phyloP scores from a whole-genome alignment of 2,113 vertebrate species.

The Polypterus senegalus region DNA sequence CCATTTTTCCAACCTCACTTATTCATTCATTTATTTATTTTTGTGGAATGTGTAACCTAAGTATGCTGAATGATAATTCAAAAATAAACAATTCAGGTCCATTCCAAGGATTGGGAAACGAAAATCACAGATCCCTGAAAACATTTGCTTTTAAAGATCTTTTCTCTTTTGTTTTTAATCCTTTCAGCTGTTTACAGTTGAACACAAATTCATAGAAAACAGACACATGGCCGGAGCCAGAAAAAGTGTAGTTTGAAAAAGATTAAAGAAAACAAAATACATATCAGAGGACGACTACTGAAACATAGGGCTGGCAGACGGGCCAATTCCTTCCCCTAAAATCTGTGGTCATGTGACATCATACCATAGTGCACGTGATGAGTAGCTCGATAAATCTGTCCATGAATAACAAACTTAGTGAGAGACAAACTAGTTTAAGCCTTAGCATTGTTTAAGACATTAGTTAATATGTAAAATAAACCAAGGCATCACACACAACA shows the following conservation, averaged over 20 bases:
- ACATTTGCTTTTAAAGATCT: not conserved
- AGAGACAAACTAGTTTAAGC: too few relatives aligned
- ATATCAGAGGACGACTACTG: not conserved
- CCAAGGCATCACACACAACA: too few relatives aligned
- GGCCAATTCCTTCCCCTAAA: not conserved
- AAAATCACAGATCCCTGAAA: not conserved
- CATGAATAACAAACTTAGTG: too few relatives aligned
- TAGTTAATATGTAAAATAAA: too few relatives aligned
- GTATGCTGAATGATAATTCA: not conserved
- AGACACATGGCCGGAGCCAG: constrained; percentile 3
- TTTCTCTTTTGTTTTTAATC: not conserved
- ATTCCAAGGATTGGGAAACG: not conserved
- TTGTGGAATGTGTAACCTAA: not conserved
- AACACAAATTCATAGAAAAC: not conserved
- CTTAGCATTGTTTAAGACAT: too few relatives aligned
- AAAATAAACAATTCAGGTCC: not conserved
- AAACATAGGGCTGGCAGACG: not conserved
- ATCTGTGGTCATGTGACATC: not conserved
- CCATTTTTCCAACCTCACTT: too few relatives aligned
- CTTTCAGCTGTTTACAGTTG: constrained; percentile 1
- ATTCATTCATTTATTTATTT: too few relatives aligned
- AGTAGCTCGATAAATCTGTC: too few relatives aligned
- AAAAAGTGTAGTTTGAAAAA: not conserved
- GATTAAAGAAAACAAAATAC: not conserved
- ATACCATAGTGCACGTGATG: not conserved